These are phyloP conservation scores for Mionectes olivaceus DNA, from an alignment of 2,797 vertebrate genomes.

Conservation along the genomic window DNA sequence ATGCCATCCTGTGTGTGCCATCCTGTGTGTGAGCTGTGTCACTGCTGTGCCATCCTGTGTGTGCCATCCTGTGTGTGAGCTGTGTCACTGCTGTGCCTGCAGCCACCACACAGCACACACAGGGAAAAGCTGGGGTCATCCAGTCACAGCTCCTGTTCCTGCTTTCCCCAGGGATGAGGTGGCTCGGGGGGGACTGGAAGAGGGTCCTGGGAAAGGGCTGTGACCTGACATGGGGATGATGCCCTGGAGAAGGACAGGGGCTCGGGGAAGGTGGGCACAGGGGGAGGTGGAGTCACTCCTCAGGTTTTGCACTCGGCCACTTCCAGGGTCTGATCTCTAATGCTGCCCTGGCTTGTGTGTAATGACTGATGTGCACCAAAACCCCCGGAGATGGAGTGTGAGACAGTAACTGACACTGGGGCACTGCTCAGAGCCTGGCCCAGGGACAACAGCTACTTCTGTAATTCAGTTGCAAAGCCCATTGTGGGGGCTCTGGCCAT, in stretches of 20 bases:
- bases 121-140: accelerated
- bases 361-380: accelerated
- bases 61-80: background rate
- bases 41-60: too few species aligned
- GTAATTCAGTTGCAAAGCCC: accelerated
- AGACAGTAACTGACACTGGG: accelerated
- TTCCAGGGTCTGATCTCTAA: background rate
- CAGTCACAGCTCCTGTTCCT: background rate
- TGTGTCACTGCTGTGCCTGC: accelerated
- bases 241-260: background rate
- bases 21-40: too few species aligned
- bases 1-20: too few species aligned
- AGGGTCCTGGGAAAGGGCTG: background rate
- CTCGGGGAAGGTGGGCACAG: background rate
- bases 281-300: background rate
- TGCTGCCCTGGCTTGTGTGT: accelerated
- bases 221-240: background rate
- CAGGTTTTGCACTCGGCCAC: accelerated
- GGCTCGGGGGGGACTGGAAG: background rate
- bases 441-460: accelerated
- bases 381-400: background rate
- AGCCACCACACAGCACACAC: accelerated
- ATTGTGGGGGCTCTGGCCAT: background rate
- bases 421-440: accelerated
- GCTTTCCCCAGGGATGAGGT: background rate